Base-by-base conservation (phyloP, 2,797 vertebrate genomes). In the Urocyon cinereoargenteus region DNA sequence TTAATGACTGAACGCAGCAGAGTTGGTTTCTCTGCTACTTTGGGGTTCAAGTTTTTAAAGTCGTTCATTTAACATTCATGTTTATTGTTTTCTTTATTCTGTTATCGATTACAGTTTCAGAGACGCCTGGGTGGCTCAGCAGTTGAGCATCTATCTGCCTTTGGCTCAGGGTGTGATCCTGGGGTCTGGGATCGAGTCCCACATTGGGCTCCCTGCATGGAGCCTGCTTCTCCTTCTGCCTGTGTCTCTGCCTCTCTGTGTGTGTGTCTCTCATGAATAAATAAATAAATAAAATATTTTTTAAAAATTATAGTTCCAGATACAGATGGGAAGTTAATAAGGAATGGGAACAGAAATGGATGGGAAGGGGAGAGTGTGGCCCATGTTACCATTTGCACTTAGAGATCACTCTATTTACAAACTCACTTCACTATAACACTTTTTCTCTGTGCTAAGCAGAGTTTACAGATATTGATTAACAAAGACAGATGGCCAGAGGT, bases 21-120 rank as follows among this genome's bases (percentile, higher is more conserved):
- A 84, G 59, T 36, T 73, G 57, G 64, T 83, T 82, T 95, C 90
- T 87, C 90, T 96, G 81, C 61, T 84, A 92, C 96, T 96, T 94
- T 9, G 45, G 61, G 93, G 61, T 53, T 97, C 86, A 64, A 53
- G 10, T 66, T 68, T 93, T 94, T 96, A 92, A 83, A 97, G 88
- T 61, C 94, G 31, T 77, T 73, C 18, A 7, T 81, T 73, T 90
- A 64, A 61, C 55, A 51, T 21, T 9, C 21, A 34, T 15, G 26
- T 22, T 87, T 89, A 21, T 11, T 82, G 24, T 81, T 85, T 93
- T 89, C 91, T 96, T 91, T 49, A 21, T 89, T 96, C 85, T 84
- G 51, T 95, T 88, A 72, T 83, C 70, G 70, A 36, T 19, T 89
- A n/a, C 57, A 93, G 92, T 88, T 93, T 75, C 83, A 93, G 82